phyloP scores from a whole-genome alignment of 35 echinoderm and acorn worm genomes.

The Diadema setosum region DNA sequence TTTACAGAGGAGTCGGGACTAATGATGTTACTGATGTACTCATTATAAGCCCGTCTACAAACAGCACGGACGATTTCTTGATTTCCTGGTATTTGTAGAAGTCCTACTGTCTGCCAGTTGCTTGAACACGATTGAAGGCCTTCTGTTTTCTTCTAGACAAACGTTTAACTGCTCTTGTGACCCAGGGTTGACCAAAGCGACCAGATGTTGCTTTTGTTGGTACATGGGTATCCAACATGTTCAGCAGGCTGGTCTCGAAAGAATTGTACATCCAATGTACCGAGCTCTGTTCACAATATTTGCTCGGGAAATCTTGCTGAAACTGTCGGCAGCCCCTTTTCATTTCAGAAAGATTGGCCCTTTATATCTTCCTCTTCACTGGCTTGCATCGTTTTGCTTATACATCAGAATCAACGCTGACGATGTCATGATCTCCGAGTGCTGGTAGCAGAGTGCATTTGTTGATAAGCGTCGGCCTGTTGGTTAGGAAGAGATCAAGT shows the following conservation, averaged over 20 bases:
- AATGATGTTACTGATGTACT: constrained; percentile 19
- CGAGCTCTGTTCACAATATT: not conserved
- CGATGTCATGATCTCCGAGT: constrained; percentile 15
- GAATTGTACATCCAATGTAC: not conserved
- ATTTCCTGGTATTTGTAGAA: not conserved
- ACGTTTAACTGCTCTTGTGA: not conserved
- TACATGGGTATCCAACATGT: too few species aligned
- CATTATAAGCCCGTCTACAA: not conserved
- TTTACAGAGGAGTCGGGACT: not conserved
- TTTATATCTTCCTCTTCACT: not conserved
- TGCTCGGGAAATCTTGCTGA: not conserved
- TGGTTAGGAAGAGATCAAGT: constrained; percentile 12
- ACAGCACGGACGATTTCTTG: not conserved
- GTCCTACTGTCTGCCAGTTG: not conserved
- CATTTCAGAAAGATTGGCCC: not conserved
- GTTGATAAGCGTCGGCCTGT: not conserved
- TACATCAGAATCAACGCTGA: not conserved
- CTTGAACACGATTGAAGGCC: not conserved
- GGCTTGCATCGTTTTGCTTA: not conserved
- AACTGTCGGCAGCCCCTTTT: not conserved
- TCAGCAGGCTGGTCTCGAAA: not conserved
- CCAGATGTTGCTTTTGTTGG: too few species aligned
- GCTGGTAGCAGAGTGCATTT: not conserved
- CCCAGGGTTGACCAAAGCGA: too few species aligned
- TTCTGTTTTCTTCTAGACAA: not conserved